Percentiles rank a stretch among this genome's conserved stretches.
Conservation (phyloP, 2,888 invertebrate species). For the Tenodera sinensis region DNA sequence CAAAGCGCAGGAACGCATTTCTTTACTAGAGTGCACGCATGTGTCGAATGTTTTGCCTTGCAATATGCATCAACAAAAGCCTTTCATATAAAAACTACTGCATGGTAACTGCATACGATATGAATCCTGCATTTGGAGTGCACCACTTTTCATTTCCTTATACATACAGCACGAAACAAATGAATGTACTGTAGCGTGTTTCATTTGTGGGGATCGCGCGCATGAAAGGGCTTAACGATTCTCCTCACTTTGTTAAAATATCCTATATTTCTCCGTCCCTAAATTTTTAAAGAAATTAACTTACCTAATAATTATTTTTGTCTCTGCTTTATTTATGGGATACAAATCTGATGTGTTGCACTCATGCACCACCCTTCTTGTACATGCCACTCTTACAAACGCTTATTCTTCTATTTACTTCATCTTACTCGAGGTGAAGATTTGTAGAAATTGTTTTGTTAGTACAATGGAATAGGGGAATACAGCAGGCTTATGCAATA, state of each 20-base stretch:
- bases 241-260: background rate
- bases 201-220: background rate
- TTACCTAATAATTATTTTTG: too few relatives aligned
- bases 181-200: background rate
- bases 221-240: background rate
- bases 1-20: background rate
- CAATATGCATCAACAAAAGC: background rate
- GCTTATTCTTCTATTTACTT: too few relatives aligned
- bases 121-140: background rate
- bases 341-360: too few relatives aligned
- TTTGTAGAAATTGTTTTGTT: too few relatives aligned
- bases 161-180: background rate
- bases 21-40: background rate
- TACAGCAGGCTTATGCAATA: too few relatives aligned
- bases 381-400: too few relatives aligned
- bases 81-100: background rate
- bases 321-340: too few relatives aligned
- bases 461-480: too few relatives aligned
- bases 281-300: too few relatives aligned
- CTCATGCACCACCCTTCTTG: too few relatives aligned
- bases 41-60: background rate
- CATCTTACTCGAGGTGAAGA: too few relatives aligned
- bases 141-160: background rate
- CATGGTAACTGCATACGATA: background rate
- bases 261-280: too few relatives aligned